These are phyloP conservation scores for Periophthalmus magnuspinnatus DNA, from an alignment of 2,797 vertebrate genomes.

Conservation along the genomic window DNA sequence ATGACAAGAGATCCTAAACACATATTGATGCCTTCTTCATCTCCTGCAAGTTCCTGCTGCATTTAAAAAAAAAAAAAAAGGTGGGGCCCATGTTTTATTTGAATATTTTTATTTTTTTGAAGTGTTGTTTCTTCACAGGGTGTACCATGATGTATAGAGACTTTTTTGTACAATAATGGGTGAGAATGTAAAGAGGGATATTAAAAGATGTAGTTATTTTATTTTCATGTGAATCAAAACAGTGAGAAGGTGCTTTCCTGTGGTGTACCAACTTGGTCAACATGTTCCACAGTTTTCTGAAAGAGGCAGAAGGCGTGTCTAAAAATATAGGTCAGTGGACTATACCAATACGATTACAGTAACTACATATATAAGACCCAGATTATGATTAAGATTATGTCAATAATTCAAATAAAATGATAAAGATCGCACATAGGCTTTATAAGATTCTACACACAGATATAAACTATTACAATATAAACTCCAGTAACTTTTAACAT, in stretches of 20 bases:
- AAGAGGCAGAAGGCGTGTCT: slow-evolving; percentile 23
- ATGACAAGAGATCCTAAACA: slow-evolving; percentile 32
- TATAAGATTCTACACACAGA: neutral
- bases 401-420: neutral
- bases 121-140: slow-evolving; percentile 59
- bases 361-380: neutral
- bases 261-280: slow-evolving; percentile 75
- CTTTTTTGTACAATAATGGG: slow-evolving; percentile 77
- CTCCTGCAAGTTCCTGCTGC: slow-evolving; percentile 59
- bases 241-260: slow-evolving; percentile 80
- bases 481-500: neutral
- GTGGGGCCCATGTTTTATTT: slow-evolving; percentile 42
- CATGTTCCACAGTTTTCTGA: slow-evolving; percentile 59
- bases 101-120: slow-evolving; percentile 29
- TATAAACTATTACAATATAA: neutral
- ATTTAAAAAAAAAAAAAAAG: slow-evolving; percentile 36
- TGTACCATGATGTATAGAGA: slow-evolving; percentile 77
- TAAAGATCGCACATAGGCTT: no score
- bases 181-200: slow-evolving; percentile 73
- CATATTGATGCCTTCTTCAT: slow-evolving; percentile 66
- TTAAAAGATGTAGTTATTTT: slow-evolving; percentile 70
- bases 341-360: no score
- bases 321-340: neutral
- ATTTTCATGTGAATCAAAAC: slow-evolving; percentile 75
- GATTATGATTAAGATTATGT: no score